phyloP scores from a whole-genome alignment of 2,888 invertebrate genomes.

The Euplagia quadripunctaria region DNA sequence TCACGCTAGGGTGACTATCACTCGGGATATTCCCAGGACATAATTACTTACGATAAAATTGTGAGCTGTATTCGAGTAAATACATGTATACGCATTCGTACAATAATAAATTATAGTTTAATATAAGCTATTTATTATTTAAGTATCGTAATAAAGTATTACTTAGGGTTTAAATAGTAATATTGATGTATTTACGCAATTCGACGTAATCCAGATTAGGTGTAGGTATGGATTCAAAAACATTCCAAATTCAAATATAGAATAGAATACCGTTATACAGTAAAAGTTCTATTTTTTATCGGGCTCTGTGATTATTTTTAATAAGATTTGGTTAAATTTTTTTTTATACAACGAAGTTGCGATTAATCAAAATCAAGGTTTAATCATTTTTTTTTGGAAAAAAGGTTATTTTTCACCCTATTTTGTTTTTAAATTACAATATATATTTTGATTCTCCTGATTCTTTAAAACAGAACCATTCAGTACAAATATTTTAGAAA shows the following conservation, averaged over 20 bases:
- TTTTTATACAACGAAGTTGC: not conserved
- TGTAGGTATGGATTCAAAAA: slow-evolving; percentile 47
- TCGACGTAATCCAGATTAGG: slow-evolving; percentile 46
- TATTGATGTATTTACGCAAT: slow-evolving; percentile 67
- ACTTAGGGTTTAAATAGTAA: slow-evolving; percentile 59
- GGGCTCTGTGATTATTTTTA: slow-evolving; percentile 29
- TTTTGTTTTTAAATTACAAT: not conserved
- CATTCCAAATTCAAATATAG: slow-evolving; percentile 61
- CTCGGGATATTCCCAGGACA: slow-evolving; percentile 9
- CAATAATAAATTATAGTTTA: slow-evolving; percentile 82
- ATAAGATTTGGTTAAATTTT: not conserved
- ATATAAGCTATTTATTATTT: slow-evolving; percentile 80
- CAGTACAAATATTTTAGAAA: too few relatives aligned
- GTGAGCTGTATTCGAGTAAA: slow-evolving; percentile 82
- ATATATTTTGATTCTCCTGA: not conserved
- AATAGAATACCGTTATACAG: slow-evolving; percentile 38
- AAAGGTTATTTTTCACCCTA: too few relatives aligned
- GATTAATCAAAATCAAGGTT: not conserved
- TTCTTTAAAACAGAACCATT: not conserved
- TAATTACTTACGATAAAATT: slow-evolving; percentile 53
- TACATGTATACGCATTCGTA: slow-evolving; percentile 86
- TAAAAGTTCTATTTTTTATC: not conserved
- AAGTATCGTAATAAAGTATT: slow-evolving; percentile 75
- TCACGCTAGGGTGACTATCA: slow-evolving; percentile 25
- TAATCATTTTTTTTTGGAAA: not conserved